A percentile compares a stretch with the other conserved stretches of the same genome.
Conservation (phyloP, 2,113 vertebrate genomes). For the Plecturocebus donacophilus region DNA sequence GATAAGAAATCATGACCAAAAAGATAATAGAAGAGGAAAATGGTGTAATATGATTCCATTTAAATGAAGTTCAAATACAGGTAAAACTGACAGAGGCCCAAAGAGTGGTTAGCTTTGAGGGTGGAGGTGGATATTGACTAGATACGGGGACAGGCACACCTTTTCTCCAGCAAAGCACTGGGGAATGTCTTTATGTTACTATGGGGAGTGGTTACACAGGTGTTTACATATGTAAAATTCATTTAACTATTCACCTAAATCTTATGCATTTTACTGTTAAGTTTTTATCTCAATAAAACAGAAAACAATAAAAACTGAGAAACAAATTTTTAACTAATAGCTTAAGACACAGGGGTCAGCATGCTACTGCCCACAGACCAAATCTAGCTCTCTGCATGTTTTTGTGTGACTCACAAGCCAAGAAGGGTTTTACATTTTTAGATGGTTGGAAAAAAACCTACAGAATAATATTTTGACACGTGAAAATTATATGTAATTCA, state of each 20-base stretch:
- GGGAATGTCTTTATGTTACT: not conserved
- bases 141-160: accelerated
- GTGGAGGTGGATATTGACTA: no score
- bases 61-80: not conserved
- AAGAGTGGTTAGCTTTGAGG: not conserved
- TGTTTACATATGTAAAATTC: not conserved
- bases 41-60: not conserved
- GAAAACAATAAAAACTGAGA: not conserved
- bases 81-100: not conserved
- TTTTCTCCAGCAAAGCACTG: not conserved
- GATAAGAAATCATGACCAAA: not conserved
- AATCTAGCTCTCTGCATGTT: not conserved
- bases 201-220: not conserved
- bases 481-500: not conserved
- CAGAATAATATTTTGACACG: not conserved
- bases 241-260: not conserved
- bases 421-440: not conserved
- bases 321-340: not conserved
- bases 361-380: not conserved
- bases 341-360: not conserved
- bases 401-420: not conserved
- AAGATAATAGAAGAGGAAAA: not conserved
- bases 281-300: not conserved
- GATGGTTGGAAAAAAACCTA: not conserved
- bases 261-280: not conserved